phyloP scores from a whole-genome alignment of 2,113 vertebrate species.

The Genyomyrus donnyi region DNA sequence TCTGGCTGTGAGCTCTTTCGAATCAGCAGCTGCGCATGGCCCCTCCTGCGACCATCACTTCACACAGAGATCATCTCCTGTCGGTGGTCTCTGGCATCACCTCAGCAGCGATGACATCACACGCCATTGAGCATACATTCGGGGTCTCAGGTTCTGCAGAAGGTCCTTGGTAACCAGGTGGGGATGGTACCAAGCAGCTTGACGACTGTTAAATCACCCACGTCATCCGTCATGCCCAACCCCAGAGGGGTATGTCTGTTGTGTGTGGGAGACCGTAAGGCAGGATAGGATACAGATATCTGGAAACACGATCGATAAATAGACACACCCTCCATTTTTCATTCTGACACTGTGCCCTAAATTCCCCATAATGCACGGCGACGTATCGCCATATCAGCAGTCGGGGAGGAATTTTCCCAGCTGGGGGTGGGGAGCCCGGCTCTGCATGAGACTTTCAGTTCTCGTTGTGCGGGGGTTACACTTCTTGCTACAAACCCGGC shows the following conservation, averaged over 20 bases:
- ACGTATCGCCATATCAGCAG: not conserved
- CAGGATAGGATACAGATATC: not conserved
- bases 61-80: not conserved
- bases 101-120: constrained; percentile 38
- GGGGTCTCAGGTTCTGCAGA: constrained; percentile 34
- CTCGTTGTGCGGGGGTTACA: not conserved
- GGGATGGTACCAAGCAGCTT: not conserved
- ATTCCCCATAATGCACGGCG: not conserved
- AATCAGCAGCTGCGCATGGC: not conserved
- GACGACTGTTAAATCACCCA: not conserved
- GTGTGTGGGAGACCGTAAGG: not conserved
- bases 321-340: not conserved
- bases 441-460: not conserved
- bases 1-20: not conserved
- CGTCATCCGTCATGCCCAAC: not conserved
- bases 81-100: not conserved
- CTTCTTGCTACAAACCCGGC: not conserved
- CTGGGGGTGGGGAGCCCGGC: not conserved
- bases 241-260: not conserved
- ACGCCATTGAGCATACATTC: constrained; percentile 59
- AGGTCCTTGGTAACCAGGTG: not conserved
- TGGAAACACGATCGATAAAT: not conserved
- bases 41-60: not conserved
- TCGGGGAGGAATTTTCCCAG: not conserved
- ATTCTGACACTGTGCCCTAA: not conserved